Conservation (phyloP, 2,113 vertebrate species). For the Lagopus muta region DNA sequence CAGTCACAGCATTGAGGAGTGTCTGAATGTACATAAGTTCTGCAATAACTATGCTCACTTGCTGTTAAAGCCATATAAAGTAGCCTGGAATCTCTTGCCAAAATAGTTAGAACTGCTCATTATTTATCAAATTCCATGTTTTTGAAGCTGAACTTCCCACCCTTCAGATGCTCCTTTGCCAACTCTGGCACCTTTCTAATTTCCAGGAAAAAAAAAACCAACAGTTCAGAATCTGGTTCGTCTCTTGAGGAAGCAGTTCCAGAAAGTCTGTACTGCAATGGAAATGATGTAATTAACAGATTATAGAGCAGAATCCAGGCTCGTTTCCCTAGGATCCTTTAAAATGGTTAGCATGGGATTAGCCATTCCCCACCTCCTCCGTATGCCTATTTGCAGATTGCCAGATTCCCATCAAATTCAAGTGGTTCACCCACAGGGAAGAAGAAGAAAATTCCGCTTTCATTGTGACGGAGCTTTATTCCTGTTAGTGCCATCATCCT, state of each 20-base stretch:
- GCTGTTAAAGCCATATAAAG: neutral
- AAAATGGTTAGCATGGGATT: neutral
- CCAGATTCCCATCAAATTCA: neutral
- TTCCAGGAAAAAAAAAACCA: neutral
- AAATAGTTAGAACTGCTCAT: neutral
- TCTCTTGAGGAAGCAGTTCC: neutral
- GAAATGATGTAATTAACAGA: slow-evolving; percentile 9
- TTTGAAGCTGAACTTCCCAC: neutral
- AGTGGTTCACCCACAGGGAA: neutral
- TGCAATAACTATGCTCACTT: neutral
- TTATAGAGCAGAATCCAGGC: neutral
- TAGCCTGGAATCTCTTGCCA: neutral
- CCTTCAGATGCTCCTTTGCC: neutral
- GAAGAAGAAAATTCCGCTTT: neutral
- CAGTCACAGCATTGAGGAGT: neutral
- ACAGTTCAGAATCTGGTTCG: neutral
- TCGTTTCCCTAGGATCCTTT: slow-evolving; percentile 12
- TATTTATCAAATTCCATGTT: neutral
- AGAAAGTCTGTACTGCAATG: neutral
- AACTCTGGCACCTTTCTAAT: neutral
- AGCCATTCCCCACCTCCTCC: neutral
- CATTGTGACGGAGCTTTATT: slow-evolving; percentile 4
- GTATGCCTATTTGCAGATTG: neutral
- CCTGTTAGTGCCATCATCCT: slow-evolving; percentile 20
- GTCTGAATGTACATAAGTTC: neutral